Conservation (phyloP, 2,888 invertebrate species). For the Philaethria dido region DNA sequence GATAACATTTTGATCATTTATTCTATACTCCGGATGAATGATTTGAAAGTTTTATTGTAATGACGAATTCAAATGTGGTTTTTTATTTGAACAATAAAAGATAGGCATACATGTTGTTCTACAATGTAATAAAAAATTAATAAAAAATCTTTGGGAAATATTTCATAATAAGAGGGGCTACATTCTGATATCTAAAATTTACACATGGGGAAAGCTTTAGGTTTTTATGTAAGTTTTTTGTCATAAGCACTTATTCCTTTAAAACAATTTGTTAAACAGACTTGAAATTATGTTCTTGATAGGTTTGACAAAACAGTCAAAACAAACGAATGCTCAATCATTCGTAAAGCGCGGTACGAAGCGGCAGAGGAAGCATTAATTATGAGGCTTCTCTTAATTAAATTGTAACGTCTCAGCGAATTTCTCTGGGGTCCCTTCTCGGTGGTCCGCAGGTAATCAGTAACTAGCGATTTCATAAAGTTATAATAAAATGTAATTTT, state of each 20-base stretch:
- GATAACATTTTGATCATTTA: slow-evolving; percentile 75
- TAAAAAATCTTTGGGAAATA: not conserved
- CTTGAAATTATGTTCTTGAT: slow-evolving; percentile 29
- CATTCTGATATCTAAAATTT: not conserved
- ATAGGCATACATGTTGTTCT: slow-evolving; percentile 6
- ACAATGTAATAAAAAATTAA: not conserved
- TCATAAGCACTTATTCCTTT: not conserved
- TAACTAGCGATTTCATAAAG: slow-evolving; percentile 51
- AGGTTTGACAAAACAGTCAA: slow-evolving; percentile 31
- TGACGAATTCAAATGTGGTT: slow-evolving; percentile 36
- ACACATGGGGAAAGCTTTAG: slow-evolving; percentile 13
- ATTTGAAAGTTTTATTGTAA: slow-evolving; percentile 49
- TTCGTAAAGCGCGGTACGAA: slow-evolving; percentile 53
- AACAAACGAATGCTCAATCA: slow-evolving; percentile 59
- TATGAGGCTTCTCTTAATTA: slow-evolving; percentile 70
- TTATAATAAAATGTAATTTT: no score
- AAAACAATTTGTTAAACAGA: slow-evolving; percentile 32
- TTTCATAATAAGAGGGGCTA: no score
- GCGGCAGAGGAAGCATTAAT: slow-evolving; percentile 63
- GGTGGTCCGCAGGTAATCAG: slow-evolving; percentile 68
- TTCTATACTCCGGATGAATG: slow-evolving; percentile 61
- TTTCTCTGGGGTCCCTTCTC: slow-evolving; percentile 57
- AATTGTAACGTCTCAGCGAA: slow-evolving; percentile 81
- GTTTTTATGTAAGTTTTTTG: slow-evolving; percentile 4
- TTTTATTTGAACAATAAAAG: slow-evolving; percentile 27